Percentiles rank a stretch among this genome's conserved stretches.
Evolutionary conservation across 2,797 vertebrate species (phyloP).

Genomic region (Liasis olivaceus): DNA sequence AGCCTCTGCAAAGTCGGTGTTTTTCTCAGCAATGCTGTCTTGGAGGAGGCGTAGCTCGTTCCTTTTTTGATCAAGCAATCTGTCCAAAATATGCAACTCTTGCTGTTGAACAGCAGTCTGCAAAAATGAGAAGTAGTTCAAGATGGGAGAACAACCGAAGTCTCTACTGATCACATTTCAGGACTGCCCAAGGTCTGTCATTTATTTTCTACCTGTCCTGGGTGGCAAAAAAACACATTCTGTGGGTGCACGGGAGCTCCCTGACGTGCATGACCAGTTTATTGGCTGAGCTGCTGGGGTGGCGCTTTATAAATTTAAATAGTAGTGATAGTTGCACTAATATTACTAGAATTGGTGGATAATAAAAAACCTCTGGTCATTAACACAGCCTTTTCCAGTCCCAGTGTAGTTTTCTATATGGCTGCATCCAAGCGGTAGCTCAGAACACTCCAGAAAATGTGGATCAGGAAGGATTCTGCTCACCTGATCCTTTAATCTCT

Average conservation of each 20-base stretch:
- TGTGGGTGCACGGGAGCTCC: neutral
- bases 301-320: neutral
- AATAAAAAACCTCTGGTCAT: neutral
- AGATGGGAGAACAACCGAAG: neutral
- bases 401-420: neutral
- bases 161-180: neutral
- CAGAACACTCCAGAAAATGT: too few species aligned
- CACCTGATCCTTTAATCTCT: constrained; percentile 75
- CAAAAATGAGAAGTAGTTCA: neutral
- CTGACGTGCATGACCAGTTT: too few species aligned
- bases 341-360: neutral
- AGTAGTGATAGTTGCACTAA: neutral
- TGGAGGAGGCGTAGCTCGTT: constrained; percentile 77
- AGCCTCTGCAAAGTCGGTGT: constrained; percentile 72
- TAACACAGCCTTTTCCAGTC: neutral
- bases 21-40: constrained; percentile 72
- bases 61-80: constrained; percentile 69
- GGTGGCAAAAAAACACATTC: neutral
- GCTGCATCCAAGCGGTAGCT: neutral
- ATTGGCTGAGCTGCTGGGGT: too few species aligned
- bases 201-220: neutral
- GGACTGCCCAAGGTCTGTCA: neutral
- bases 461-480: neutral
- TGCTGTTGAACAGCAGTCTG: constrained; percentile 75
- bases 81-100: constrained; percentile 73